phyloP scores from a whole-genome alignment of 1,140 invertebrate genomes.

The Neotoxoptera formosana region DNA sequence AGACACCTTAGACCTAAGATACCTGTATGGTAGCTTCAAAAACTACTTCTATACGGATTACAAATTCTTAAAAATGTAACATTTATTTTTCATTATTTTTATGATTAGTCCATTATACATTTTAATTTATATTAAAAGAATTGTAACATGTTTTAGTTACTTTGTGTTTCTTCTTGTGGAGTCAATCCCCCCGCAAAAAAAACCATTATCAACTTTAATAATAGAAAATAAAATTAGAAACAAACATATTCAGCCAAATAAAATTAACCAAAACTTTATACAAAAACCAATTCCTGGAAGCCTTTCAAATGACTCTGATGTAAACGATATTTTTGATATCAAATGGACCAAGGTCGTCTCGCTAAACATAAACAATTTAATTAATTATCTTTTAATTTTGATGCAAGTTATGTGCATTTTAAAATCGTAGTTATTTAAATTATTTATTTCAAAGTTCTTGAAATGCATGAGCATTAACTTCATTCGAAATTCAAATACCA shows the following conservation, averaged over 20 bases:
- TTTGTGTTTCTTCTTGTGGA: not conserved
- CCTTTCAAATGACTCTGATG: not conserved
- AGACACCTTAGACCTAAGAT: not conserved
- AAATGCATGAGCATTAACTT: too few relatives aligned
- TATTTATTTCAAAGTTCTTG: too few relatives aligned
- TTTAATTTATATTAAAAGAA: not conserved
- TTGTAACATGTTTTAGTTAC: not conserved
- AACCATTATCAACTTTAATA: not conserved
- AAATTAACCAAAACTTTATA: not conserved
- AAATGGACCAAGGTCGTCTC: not conserved
- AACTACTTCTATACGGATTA: not conserved
- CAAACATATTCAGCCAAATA: not conserved
- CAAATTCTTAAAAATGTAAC: not conserved
- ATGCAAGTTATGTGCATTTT: not conserved
- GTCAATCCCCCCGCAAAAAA: not conserved
- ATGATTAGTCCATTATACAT: not conserved
- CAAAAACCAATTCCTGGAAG: not conserved
- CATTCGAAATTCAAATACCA: too few relatives aligned
- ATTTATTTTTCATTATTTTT: not conserved
- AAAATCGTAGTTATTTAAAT: not conserved
- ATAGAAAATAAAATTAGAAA: not conserved
- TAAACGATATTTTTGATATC: not conserved
- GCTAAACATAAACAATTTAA: not conserved
- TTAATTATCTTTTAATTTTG: not conserved
- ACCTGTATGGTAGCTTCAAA: not conserved